A percentile compares a stretch with the other conserved stretches of the same genome.
Conservation (phyloP, 2,113 vertebrate species). For the Chrysochloris asiatica region DNA sequence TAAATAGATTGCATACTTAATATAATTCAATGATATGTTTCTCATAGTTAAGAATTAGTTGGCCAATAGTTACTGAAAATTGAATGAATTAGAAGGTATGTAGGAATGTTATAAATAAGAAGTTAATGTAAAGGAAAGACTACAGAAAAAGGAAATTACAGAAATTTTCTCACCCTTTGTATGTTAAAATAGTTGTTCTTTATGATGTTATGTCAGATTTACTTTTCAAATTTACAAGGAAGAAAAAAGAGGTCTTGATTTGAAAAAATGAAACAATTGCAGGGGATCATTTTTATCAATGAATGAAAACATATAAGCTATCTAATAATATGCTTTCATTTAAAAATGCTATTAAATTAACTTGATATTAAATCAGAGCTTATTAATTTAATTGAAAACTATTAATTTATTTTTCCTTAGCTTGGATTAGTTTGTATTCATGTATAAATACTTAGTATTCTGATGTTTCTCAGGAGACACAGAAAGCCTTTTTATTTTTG, state of each 20-base stretch:
- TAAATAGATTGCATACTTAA: neutral
- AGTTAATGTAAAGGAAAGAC: neutral
- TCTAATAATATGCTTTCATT: neutral
- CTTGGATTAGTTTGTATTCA: neutral
- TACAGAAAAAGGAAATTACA: neutral
- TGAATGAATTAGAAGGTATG: neutral
- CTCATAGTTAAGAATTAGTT: neutral
- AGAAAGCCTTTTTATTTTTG: neutral
- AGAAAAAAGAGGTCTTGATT: neutral
- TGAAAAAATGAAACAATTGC: neutral
- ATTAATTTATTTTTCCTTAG: neutral
- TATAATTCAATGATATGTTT: neutral
- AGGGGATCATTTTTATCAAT: neutral
- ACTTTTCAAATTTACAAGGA: neutral
- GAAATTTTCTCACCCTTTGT: neutral
- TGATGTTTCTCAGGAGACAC: neutral
- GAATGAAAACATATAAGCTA: neutral
- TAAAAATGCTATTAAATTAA: neutral
- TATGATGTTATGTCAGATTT: neutral
- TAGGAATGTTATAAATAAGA: neutral
- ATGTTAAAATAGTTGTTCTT: neutral
- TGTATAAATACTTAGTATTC: neutral
- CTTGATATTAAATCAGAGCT: neutral
- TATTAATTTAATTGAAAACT: neutral
- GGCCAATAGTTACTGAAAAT: neutral